Evolutionary conservation across 2,888 invertebrate genomes (phyloP).

Genomic region (Rhagophthalmus giganteus): DNA sequence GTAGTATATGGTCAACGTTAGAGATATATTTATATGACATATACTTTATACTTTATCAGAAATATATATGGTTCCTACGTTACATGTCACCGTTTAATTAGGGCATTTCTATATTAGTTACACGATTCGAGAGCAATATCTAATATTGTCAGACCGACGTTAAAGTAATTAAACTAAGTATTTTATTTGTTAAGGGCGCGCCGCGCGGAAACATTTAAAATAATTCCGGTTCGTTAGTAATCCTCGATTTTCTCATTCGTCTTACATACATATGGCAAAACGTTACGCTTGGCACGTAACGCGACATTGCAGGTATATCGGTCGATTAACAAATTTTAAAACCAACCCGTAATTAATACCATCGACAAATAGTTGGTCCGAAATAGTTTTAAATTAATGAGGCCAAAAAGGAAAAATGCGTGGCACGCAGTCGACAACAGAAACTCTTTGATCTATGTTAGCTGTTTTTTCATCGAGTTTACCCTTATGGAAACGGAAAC

Average conservation of each 20-base stretch:
- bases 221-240: neutral
- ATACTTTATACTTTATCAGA: conserved; percentile 24
- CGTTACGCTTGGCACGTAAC: neutral
- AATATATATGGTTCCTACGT: conserved; percentile 21
- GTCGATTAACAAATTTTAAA: no score
- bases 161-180: no score
- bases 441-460: neutral
- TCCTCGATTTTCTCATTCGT: neutral
- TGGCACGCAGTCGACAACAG: neutral
- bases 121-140: no score
- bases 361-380: no score
- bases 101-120: conserved; percentile 6
- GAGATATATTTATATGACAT: conserved; percentile 27
- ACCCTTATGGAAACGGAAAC: conserved; percentile 1
- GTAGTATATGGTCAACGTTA: conserved; percentile 26
- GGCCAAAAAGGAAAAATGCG: neutral
- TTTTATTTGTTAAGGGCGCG: no score
- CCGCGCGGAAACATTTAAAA: neutral
- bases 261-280: neutral
- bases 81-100: conserved; percentile 24
- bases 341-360: no score
- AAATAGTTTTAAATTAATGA: neutral
- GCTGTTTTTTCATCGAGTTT: neutral
- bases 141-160: no score
- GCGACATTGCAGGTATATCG: no score